Percentiles rank a stretch among this genome's conserved stretches.
These are phyloP conservation scores for Promerops cafer DNA, from an alignment of 2,113 vertebrate genomes.

Conservation along the genomic window DNA sequence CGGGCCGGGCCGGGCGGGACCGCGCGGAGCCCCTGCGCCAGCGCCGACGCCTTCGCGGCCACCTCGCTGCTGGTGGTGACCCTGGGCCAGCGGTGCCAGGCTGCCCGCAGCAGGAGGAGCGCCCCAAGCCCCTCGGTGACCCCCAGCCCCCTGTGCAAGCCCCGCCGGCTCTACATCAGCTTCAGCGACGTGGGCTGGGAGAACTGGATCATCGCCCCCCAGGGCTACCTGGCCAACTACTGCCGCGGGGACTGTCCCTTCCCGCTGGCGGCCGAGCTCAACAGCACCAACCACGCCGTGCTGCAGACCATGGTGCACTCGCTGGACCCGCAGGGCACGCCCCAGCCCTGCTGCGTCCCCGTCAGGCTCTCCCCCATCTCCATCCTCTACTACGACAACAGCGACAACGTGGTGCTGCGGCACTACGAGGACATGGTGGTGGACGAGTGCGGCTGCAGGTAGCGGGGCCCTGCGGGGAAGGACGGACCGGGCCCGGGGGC, in stretches of 20 bases:
- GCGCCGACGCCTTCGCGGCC: conserved; percentile 42
- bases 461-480: background rate
- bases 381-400: conserved; percentile 94
- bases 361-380: conserved; percentile 89
- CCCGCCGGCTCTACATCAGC: conserved; percentile 85
- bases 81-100: conserved; percentile 77
- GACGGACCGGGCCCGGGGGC: background rate
- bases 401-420: conserved; percentile 90
- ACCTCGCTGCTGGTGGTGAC: conserved; percentile 81
- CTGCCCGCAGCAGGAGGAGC: background rate
- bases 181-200: conserved; percentile 95
- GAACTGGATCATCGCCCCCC: conserved; percentile 94
- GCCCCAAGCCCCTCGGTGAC: background rate
- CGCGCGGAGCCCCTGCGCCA: background rate
- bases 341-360: conserved; percentile 90
- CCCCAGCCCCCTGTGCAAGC: conserved; percentile 78
- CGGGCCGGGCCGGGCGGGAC: rapidly evolving
- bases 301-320: conserved; percentile 90
- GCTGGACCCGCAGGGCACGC: conserved; percentile 74
- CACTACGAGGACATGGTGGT: conserved; percentile 98
- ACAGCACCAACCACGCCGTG: conserved; percentile 92
- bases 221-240: conserved; percentile 92
- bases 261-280: conserved; percentile 81
- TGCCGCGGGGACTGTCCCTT: conserved; percentile 90
- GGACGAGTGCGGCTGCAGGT: conserved; percentile 92